Evolutionary conservation across 2,113 vertebrate species (phyloP).

Genomic region (Antigone vipio): DNA sequence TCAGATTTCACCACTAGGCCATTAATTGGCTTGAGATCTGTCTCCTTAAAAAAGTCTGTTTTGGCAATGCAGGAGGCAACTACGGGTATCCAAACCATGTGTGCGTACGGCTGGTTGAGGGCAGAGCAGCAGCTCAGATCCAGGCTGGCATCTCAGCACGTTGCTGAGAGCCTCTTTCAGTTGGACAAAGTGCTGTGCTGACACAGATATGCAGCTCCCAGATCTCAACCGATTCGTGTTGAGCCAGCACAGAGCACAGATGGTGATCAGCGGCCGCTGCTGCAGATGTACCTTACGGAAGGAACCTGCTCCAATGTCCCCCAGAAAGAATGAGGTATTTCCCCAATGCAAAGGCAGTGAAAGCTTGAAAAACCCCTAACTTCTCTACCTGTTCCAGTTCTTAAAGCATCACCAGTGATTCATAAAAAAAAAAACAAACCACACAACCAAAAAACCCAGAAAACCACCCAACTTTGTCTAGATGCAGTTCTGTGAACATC

Average conservation of each 20-base stretch:
- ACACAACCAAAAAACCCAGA: too few species aligned
- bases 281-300: not conserved
- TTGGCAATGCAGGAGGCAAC: not conserved
- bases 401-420: not conserved
- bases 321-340: not conserved
- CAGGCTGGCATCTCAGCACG: not conserved
- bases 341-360: not conserved
- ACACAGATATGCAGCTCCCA: not conserved
- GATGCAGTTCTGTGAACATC: not conserved
- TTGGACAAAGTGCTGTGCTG: slow-evolving; percentile 9
- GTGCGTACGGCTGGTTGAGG: not conserved
- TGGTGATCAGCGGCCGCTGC: not conserved
- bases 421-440: not conserved
- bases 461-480: not conserved
- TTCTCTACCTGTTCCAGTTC: not conserved
- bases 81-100: accelerated
- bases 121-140: not conserved
- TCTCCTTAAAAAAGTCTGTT: not conserved
- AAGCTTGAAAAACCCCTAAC: not conserved
- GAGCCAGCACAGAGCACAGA: not conserved
- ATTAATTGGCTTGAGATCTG: not conserved
- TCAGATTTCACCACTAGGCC: not conserved
- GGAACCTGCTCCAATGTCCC: not conserved
- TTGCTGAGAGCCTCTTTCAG: not conserved
- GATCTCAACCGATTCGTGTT: not conserved